Conservation (phyloP, 2,113 vertebrate species). For the Onychostruthus taczanowskii region DNA sequence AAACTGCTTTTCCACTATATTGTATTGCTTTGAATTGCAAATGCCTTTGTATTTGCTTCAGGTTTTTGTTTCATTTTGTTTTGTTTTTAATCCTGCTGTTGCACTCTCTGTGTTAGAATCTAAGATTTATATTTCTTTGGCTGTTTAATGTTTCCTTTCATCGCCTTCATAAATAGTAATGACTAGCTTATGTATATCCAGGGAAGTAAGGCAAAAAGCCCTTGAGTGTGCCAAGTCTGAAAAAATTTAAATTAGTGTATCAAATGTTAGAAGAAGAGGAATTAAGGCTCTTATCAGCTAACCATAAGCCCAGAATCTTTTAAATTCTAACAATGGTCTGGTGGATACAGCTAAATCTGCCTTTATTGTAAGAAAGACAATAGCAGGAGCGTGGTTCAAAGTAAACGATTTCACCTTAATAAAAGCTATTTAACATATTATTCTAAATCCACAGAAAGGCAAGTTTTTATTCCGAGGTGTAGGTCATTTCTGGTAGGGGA, state of each 20-base stretch:
- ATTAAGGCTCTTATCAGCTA: conserved; percentile 16
- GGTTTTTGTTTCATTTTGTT: neutral
- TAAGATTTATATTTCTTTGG: conserved; percentile 49
- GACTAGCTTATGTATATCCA: conserved; percentile 52
- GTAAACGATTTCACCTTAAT: conserved; percentile 29
- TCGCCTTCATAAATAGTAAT: conserved; percentile 57
- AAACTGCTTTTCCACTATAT: conserved; percentile 33
- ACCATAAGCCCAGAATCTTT: conserved; percentile 20
- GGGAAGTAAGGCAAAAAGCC: conserved; percentile 41
- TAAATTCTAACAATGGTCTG: neutral
- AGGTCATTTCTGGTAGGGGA: conserved; percentile 53
- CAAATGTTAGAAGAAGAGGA: conserved; percentile 28
- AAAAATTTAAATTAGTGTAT: conserved; percentile 41
- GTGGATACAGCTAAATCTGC: conserved; percentile 9
- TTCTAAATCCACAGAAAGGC: conserved; percentile 52
- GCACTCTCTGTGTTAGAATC: neutral
- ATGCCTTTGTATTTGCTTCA: conserved; percentile 44
- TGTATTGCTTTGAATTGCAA: conserved; percentile 55
- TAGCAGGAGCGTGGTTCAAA: neutral
- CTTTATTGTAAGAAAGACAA: conserved; percentile 7
- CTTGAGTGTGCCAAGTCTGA: conserved; percentile 33
- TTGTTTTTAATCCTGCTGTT: conserved; percentile 45
- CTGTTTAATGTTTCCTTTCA: conserved; percentile 52
- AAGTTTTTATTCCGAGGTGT: conserved; percentile 52
- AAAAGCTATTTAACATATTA: conserved; percentile 44